Evolutionary conservation across 2,113 vertebrate genomes (phyloP).

Genomic region (Puntigrus tetrazona): DNA sequence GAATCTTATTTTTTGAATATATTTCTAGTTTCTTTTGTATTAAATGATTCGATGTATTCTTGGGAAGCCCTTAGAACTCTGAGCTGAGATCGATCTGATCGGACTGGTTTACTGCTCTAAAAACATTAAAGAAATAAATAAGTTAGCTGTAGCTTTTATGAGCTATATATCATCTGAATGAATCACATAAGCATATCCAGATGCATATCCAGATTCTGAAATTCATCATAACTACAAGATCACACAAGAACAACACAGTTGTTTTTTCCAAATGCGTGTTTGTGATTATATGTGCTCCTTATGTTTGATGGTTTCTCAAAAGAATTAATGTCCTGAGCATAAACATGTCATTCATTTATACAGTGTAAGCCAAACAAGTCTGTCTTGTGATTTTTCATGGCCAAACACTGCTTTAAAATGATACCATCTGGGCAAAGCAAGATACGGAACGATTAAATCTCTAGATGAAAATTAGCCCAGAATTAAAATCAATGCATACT

Average conservation of each 20-base stretch:
- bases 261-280: not conserved
- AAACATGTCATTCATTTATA: constrained; percentile 32
- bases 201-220: not conserved
- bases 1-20: too few relatives aligned
- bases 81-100: not conserved
- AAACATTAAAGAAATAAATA: not conserved
- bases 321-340: constrained; percentile 15
- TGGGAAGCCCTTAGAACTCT: not conserved
- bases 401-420: not conserved
- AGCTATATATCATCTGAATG: not conserved
- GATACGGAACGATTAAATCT: not conserved
- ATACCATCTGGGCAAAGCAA: not conserved
- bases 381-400: constrained; percentile 28
- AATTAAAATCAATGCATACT: not conserved
- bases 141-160: not conserved
- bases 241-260: not conserved
- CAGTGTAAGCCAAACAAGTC: constrained; percentile 4
- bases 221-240: not conserved
- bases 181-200: not conserved
- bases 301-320: not conserved
- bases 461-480: not conserved
- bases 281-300: not conserved
- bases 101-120: not conserved
- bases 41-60: not conserved
- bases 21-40: not conserved